Conservation (phyloP, 2,113 vertebrate genomes). For the Odontesthes bonariensis region DNA sequence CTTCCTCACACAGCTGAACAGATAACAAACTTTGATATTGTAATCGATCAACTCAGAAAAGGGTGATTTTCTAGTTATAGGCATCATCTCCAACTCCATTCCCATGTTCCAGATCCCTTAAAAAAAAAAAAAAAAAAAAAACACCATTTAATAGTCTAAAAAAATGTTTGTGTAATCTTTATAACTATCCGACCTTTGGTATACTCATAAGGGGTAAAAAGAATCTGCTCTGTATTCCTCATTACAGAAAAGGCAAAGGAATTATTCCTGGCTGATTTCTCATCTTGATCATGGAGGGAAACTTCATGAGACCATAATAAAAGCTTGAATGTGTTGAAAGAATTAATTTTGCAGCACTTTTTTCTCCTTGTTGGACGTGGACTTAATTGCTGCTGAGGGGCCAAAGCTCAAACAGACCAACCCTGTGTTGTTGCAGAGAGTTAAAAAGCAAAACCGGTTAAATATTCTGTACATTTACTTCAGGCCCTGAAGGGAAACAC, state of each 20-base stretch:
- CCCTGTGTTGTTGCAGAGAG: constrained; percentile 12
- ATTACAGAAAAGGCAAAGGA: neutral
- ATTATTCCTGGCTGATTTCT: constrained; percentile 7
- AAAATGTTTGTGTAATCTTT: neutral
- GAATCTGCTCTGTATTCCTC: neutral
- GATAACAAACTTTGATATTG: neutral
- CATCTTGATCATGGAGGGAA: constrained; percentile 20
- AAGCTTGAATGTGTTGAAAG: constrained; percentile 16
- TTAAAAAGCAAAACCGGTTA: constrained; percentile 15
- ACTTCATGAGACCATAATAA: constrained; percentile 10
- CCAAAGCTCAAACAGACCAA: constrained; percentile 13
- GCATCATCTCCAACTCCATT: neutral
- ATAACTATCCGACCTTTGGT: neutral
- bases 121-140: neutral
- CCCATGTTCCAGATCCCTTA: neutral
- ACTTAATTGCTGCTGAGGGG: constrained; percentile 33
- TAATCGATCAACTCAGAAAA: too few relatives aligned
- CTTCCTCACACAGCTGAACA: neutral
- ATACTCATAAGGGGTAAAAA: neutral
- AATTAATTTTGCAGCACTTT: constrained; percentile 17
- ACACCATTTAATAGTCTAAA: neutral
- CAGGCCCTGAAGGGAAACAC: constrained; percentile 21
- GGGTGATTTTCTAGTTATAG: neutral
- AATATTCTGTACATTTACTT: constrained; percentile 41
- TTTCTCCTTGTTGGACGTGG: constrained; percentile 16